Percentiles rank a stretch among this genome's conserved stretches.
Conservation (phyloP, 2,888 invertebrate genomes). For the Ectemnius lituratus region DNA sequence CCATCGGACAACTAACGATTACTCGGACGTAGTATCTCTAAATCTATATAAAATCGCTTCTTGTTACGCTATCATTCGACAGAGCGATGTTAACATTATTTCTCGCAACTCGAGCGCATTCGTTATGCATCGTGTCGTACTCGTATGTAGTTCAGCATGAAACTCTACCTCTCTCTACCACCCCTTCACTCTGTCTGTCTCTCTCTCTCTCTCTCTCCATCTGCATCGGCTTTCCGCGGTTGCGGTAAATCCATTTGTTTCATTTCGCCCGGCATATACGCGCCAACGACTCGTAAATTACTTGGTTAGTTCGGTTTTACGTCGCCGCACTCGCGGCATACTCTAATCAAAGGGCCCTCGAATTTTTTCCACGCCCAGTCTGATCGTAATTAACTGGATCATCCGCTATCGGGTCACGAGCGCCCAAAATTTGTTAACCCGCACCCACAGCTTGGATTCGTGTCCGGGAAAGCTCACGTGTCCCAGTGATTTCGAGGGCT, state of each 20-base stretch:
- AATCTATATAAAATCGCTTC: constrained; percentile 2
- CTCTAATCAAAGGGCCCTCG: constrained; percentile 35
- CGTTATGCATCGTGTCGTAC: too few species aligned
- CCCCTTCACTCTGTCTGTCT: too few species aligned
- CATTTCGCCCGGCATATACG: constrained; percentile 41
- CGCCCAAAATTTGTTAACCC: constrained; percentile 34
- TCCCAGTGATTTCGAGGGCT: too few species aligned
- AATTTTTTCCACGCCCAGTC: constrained; percentile 1
- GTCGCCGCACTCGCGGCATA: constrained; percentile 31
- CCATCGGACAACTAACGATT: background rate
- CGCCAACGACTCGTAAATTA: constrained; percentile 48
- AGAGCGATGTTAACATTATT: background rate
- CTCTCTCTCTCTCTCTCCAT: constrained; percentile 10
- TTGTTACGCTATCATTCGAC: constrained; percentile 3
- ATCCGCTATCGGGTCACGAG: constrained; percentile 11
- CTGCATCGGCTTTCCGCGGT: constrained; percentile 25
- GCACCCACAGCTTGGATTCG: too few species aligned
- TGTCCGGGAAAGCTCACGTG: too few species aligned
- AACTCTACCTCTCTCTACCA: too few species aligned
- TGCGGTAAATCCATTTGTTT: constrained; percentile 42
- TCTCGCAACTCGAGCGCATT: too few species aligned
- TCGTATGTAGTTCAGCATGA: background rate
- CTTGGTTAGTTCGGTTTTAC: constrained; percentile 41
- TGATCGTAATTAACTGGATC: constrained; percentile 38
- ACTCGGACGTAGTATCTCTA: background rate